phyloP scores from a whole-genome alignment of 2,113 vertebrate genomes.

The Podarcis raffonei region DNA sequence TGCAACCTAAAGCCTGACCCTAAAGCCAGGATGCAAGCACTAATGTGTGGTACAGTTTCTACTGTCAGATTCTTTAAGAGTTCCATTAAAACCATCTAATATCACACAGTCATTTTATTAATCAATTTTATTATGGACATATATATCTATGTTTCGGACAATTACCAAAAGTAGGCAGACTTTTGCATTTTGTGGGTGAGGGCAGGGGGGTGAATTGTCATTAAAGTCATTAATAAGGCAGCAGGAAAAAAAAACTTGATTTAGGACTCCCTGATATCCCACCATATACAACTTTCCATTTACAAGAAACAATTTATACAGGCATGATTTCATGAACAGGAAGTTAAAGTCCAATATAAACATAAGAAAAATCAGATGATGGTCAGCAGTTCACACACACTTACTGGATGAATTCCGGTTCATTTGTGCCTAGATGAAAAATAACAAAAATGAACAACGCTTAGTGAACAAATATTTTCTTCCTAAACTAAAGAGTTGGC shows the following conservation, averaged over 20 bases:
- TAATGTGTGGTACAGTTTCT: neutral
- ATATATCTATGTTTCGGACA: neutral
- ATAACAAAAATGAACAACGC: slow-evolving; percentile 12
- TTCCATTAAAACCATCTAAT: neutral
- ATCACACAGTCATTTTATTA: neutral
- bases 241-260: neutral
- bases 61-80: neutral
- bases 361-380: slow-evolving; percentile 7
- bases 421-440: slow-evolving; percentile 86
- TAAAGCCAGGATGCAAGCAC: neutral
- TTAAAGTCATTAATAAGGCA: neutral
- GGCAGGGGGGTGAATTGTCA: neutral
- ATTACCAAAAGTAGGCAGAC: neutral
- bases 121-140: neutral
- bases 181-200: neutral
- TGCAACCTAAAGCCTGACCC: neutral
- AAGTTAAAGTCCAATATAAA: slow-evolving; percentile 8
- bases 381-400: slow-evolving; percentile 77
- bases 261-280: neutral
- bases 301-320: neutral
- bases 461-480: neutral
- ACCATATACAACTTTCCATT: neutral
- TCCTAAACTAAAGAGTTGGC: neutral
- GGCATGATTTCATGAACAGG: neutral
- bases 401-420: slow-evolving; percentile 95